Evolutionary conservation across 2,797 vertebrate genomes (phyloP).

Genomic region (Pantherophis vulpinus): DNA sequence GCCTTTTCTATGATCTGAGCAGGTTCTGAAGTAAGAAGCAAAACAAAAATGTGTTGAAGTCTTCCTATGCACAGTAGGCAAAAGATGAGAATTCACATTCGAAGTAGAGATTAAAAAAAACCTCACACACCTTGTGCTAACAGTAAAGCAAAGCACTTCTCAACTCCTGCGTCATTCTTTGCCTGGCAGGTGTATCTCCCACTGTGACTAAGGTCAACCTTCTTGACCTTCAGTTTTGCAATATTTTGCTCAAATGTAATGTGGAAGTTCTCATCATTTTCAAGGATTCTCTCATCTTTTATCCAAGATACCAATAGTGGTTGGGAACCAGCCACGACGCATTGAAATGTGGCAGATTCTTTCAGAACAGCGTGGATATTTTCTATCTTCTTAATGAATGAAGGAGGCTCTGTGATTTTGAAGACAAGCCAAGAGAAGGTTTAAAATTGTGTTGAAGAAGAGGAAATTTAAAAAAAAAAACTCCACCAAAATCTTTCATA

Average conservation of each 20-base stretch:
- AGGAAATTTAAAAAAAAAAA: no score
- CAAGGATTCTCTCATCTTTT: conserved; percentile 91
- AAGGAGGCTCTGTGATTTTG: conserved; percentile 82
- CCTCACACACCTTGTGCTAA: conserved; percentile 89
- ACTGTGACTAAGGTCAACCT: conserved; percentile 80
- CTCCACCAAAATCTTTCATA: neutral
- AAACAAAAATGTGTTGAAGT: conserved; percentile 46
- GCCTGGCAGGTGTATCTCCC: conserved; percentile 95
- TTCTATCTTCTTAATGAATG: conserved; percentile 86
- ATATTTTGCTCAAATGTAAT: conserved; percentile 83
- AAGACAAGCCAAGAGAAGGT: conserved; percentile 53
- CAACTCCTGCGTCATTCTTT: conserved; percentile 88
- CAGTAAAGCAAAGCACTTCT: conserved; percentile 88
- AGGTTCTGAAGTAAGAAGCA: conserved; percentile 80
- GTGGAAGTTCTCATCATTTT: conserved; percentile 83
- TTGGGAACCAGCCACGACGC: conserved; percentile 81
- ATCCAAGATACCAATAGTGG: conserved; percentile 90
- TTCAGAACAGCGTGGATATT: conserved; percentile 84
- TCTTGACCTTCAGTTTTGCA: conserved; percentile 81
- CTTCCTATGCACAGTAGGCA: neutral
- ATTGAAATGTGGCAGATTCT: conserved; percentile 83
- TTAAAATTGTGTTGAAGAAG: conserved; percentile 19
- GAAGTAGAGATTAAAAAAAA: conserved; percentile 3
- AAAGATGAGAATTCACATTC: neutral
- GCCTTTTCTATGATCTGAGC: conserved; percentile 91